Percentiles rank a stretch among this genome's conserved stretches.
phyloP scores from a whole-genome alignment of 92 coral and sea anemone genomes.

The Porites divaricata region DNA sequence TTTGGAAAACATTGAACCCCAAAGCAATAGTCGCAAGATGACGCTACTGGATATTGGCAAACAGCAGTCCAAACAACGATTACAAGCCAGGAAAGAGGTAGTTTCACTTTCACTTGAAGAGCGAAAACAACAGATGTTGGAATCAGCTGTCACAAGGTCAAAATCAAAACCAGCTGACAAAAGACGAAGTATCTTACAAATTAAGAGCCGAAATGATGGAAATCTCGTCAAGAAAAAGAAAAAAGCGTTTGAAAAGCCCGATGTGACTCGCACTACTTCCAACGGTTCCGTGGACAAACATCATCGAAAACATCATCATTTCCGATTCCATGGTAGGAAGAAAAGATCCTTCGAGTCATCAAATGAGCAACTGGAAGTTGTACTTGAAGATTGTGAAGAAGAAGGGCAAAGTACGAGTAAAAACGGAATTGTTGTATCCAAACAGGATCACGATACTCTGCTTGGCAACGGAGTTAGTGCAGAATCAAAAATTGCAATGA shows the following conservation, averaged over 20 bases:
- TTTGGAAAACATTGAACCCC: background rate
- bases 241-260: constrained; percentile 22
- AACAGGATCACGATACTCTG: background rate
- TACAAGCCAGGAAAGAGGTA: constrained; percentile 18
- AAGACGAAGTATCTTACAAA: constrained; percentile 47
- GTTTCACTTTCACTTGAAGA: constrained; percentile 42
- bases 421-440: background rate
- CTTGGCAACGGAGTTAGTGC: background rate
- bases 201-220: constrained; percentile 46
- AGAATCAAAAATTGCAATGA: background rate
- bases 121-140: constrained; percentile 35
- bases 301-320: constrained; percentile 10
- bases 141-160: constrained; percentile 28
- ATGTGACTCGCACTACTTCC: constrained; percentile 12
- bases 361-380: constrained; percentile 14
- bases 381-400: constrained; percentile 29
- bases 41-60: constrained; percentile 32
- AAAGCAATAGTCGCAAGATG: constrained; percentile 5
- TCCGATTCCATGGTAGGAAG: constrained; percentile 26
- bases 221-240: constrained; percentile 47
- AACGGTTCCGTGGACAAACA: constrained; percentile 8
- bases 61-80: constrained; percentile 29
- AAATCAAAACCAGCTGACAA: constrained; percentile 43
- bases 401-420: background rate
- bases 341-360: constrained; percentile 31